A percentile compares a stretch with the other conserved stretches of the same genome.
phyloP scores from a whole-genome alignment of 2,113 vertebrate genomes.

The Corydoras maculifer region DNA sequence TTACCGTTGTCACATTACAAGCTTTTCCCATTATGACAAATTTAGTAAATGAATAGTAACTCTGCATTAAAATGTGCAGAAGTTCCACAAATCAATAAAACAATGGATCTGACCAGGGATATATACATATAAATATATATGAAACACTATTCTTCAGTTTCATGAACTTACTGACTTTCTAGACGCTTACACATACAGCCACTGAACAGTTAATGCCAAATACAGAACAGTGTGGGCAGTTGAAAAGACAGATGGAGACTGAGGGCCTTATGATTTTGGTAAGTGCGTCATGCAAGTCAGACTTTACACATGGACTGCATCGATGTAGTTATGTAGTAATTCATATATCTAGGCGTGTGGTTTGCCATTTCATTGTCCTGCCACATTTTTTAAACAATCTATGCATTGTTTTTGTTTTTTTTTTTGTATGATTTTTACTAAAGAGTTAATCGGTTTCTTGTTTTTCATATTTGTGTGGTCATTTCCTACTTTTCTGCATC shows the following conservation, averaged over 20 bases:
- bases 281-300: constrained; percentile 45
- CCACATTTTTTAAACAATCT: constrained; percentile 20
- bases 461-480: constrained; percentile 5
- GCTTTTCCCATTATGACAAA: too few relatives aligned
- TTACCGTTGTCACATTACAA: too few relatives aligned
- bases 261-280: constrained; percentile 34
- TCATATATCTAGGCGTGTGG: constrained; percentile 42
- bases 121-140: too few relatives aligned
- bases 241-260: constrained; percentile 14
- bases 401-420: constrained; percentile 29
- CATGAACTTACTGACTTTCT: constrained; percentile 2
- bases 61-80: too few relatives aligned
- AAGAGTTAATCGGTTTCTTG: constrained; percentile 9
- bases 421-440: constrained; percentile 6
- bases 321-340: constrained; percentile 42
- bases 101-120: too few relatives aligned
- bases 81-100: too few relatives aligned
- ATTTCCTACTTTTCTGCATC: constrained; percentile 21
- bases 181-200: neutral
- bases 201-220: constrained; percentile 14
- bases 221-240: constrained; percentile 16
- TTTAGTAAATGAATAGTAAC: too few relatives aligned
- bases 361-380: constrained; percentile 43
- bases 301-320: constrained; percentile 43
- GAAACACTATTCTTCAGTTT: constrained; percentile 8